phyloP scores from a whole-genome alignment of 2,113 vertebrate genomes.

The Mobula birostris region DNA sequence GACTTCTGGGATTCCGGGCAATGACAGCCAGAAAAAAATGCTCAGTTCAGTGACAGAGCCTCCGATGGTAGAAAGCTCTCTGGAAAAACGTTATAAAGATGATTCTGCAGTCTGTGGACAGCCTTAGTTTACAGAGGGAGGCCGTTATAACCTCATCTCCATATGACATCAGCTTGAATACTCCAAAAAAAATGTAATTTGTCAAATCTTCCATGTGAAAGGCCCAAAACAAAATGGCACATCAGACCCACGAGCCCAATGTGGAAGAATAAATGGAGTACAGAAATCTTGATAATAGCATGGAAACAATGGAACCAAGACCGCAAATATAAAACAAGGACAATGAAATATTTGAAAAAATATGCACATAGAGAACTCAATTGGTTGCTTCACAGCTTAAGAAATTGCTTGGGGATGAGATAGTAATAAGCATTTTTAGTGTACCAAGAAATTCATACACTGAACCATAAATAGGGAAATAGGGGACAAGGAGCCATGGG shows the following conservation, averaged over 20 bases:
- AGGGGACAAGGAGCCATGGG: not conserved
- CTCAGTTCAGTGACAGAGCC: not conserved
- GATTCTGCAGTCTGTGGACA: not conserved
- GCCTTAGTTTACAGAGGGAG: not conserved
- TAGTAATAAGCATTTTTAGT: not conserved
- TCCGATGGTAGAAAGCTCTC: not conserved
- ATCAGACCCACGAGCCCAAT: not conserved
- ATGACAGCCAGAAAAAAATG: not conserved
- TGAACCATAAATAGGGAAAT: not conserved
- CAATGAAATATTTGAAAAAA: not conserved
- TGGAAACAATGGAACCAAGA: not conserved
- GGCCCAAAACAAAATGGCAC: not conserved
- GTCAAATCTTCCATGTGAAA: not conserved
- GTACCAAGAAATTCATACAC: not conserved
- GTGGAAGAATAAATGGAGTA: not conserved
- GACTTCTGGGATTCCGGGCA: not conserved
- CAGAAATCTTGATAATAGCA: not conserved
- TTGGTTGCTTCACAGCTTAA: no score
- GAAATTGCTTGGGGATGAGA: no score
- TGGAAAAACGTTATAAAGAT: not conserved
- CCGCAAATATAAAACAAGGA: not conserved
- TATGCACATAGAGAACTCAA: not conserved
- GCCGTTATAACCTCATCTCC: not conserved
- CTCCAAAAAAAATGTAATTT: not conserved
- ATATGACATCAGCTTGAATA: not conserved